Conservation (phyloP, 1,140 invertebrate species). For the Adoxophyes honmai region DNA sequence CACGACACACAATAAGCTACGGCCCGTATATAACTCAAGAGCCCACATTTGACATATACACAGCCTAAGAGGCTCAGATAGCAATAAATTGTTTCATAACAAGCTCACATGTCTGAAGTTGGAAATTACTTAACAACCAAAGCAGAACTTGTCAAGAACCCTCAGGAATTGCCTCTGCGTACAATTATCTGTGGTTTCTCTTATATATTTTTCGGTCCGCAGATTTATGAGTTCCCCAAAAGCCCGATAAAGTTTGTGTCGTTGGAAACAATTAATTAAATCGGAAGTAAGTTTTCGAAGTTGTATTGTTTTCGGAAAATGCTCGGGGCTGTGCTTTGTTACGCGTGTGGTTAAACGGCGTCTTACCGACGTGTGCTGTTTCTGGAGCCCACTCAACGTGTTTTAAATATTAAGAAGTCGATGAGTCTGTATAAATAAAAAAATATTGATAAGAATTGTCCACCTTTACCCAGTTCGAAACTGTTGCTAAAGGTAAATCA, state of each 20-base stretch:
- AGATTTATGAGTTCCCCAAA: slow-evolving; percentile 1
- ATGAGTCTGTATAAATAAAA: no score
- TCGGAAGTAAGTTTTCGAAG: neutral
- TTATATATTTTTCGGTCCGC: slow-evolving; percentile 10
- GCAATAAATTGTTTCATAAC: slow-evolving; percentile 15
- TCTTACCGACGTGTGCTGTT: no score
- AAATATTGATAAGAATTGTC: no score
- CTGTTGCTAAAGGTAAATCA: no score
- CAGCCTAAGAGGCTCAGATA: slow-evolving; percentile 8
- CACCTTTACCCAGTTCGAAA: no score
- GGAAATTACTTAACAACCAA: slow-evolving; percentile 15
- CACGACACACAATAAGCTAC: slow-evolving; percentile 1
- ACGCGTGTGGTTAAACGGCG: no score
- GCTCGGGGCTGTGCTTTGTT: no score
- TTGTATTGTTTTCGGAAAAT: slow-evolving; percentile 2
- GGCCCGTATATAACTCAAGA: neutral
- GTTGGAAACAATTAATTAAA: slow-evolving; percentile 13
- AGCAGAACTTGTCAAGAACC: slow-evolving; percentile 7
- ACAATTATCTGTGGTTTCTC: slow-evolving; percentile 6
- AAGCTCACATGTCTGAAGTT: slow-evolving; percentile 15
- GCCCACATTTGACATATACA: slow-evolving; percentile 4
- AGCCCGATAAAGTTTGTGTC: slow-evolving; percentile 12
- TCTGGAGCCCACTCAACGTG: no score
- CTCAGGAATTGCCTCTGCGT: neutral
- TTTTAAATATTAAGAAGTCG: no score